Evolutionary conservation across 2,113 vertebrate genomes (phyloP).

Genomic region (Castor canadensis): DNA sequence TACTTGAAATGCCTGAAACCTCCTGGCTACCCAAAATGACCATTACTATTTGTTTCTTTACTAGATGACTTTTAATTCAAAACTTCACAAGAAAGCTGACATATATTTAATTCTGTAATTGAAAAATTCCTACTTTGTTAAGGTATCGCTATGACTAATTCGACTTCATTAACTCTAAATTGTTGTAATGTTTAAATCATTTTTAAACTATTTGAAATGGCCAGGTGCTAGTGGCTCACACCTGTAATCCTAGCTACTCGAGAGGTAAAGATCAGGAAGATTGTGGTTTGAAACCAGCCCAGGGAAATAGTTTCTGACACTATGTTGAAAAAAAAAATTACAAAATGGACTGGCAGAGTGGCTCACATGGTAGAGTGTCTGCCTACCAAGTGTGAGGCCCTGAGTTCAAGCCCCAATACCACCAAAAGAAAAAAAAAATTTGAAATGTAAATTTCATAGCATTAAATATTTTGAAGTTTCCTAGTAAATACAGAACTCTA

Average conservation of each 20-base stretch:
- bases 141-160: neutral
- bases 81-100: neutral
- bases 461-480: slow-evolving; percentile 26
- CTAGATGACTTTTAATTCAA: neutral
- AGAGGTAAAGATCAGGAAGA: no score
- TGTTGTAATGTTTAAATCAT: neutral
- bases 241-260: no score
- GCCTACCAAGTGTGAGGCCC: no score
- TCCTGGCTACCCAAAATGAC: neutral
- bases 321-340: no score
- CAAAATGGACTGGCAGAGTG: no score
- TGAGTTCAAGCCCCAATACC: no score
- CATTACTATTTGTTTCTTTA: neutral
- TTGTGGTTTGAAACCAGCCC: no score
- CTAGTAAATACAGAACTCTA: neutral
- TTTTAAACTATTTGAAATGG: slow-evolving; percentile 18
- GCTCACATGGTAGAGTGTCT: no score
- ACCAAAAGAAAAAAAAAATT: neutral
- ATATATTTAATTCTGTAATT: slow-evolving; percentile 6
- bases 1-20: neutral
- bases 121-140: slow-evolving; percentile 17
- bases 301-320: no score
- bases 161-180: slow-evolving; percentile 8
- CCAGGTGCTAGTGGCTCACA: no score
- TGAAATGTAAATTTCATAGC: neutral